Evolutionary conservation across 2,797 vertebrate species (phyloP).

Genomic region (Urosaurus nigricauda): DNA sequence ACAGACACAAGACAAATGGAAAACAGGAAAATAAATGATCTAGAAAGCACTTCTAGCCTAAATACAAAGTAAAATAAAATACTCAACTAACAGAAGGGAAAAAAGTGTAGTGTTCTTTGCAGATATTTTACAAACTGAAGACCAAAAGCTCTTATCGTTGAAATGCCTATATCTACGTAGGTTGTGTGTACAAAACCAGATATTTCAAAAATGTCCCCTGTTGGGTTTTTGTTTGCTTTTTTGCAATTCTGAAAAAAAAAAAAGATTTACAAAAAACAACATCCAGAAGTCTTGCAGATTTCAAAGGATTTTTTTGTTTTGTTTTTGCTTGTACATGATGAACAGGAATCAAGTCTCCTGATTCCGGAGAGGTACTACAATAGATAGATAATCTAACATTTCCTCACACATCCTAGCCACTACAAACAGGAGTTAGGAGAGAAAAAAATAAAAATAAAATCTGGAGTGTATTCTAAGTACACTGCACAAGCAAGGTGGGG

Average conservation of each 20-base stretch:
- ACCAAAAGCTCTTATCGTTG: conserved; percentile 24
- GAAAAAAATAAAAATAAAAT: conserved; percentile 12
- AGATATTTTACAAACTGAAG: conserved; percentile 41
- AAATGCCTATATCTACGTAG: conserved; percentile 32
- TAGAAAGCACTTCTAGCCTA: conserved; percentile 26
- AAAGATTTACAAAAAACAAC: conserved; percentile 42
- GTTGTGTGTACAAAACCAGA: conserved; percentile 53
- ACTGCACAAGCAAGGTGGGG: conserved; percentile 32
- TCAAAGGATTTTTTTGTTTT: conserved; percentile 6
- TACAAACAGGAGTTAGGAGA: conserved; percentile 48
- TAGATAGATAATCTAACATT: conserved; percentile 35
- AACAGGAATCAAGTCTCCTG: conserved; percentile 21
- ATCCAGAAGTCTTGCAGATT: conserved; percentile 49
- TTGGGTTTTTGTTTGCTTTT: conserved; percentile 15
- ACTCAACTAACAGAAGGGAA: conserved; percentile 5
- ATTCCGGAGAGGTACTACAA: conserved; percentile 24
- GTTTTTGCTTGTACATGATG: conserved; percentile 31
- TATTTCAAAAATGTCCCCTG: conserved; percentile 44
- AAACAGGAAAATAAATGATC: conserved; percentile 10
- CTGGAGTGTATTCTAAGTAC: conserved; percentile 44
- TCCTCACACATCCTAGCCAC: conserved; percentile 36
- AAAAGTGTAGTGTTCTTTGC: conserved; percentile 16
- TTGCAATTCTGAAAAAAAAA: conserved; percentile 29
- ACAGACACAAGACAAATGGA: conserved; percentile 44
- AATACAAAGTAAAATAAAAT: conserved; percentile 15